Conservation (phyloP, 2,113 vertebrate genomes). For the Erythrolamprus reginae region DNA sequence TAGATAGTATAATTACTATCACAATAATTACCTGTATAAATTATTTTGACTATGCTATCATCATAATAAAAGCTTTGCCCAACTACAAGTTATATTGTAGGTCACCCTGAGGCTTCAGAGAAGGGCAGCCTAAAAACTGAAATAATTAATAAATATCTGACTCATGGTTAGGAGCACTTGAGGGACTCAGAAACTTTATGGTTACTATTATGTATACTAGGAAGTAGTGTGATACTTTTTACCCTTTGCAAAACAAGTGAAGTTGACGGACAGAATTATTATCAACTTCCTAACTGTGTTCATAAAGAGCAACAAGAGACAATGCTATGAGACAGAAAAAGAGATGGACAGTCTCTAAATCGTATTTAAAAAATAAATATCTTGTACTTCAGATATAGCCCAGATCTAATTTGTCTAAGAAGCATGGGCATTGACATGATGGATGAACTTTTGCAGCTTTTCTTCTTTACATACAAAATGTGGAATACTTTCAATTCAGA, state of each 20-base stretch:
- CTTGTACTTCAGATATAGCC: neutral
- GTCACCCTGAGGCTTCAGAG: too few species aligned
- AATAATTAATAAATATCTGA: too few species aligned
- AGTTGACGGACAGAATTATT: neutral
- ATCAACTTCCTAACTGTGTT: neutral
- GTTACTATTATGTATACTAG: neutral
- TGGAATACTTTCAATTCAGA: neutral
- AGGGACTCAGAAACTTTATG: neutral
- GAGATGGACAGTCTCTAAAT: too few species aligned
- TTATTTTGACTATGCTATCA: neutral
- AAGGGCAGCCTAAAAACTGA: too few species aligned
- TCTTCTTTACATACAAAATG: neutral
- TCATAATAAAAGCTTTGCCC: neutral
- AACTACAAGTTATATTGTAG: too few species aligned
- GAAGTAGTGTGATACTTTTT: neutral
- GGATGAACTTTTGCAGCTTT: neutral
- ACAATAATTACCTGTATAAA: neutral
- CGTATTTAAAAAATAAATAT: too few species aligned
- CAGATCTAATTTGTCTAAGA: neutral
- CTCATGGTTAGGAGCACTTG: neutral
- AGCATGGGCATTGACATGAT: neutral
- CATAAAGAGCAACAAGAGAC: neutral
- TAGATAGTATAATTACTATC: too few species aligned
- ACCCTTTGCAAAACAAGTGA: neutral
- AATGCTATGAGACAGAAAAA: neutral